Conservation (phyloP, 1,140 invertebrate species). For the Drosophila mauritiana region DNA sequence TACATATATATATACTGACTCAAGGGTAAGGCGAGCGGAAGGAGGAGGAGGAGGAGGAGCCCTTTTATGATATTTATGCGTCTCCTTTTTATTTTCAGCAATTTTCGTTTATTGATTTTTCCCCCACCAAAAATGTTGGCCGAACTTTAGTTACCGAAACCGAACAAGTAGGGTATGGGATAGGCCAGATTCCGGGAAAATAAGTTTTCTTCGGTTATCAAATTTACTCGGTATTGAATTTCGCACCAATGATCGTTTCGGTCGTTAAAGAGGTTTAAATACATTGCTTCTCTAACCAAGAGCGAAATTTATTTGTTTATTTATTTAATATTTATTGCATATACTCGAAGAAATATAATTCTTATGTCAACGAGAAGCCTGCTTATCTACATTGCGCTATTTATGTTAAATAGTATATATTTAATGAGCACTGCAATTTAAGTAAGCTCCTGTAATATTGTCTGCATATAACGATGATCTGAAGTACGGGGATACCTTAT, state of each 20-base stretch:
- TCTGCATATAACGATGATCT: too few relatives aligned
- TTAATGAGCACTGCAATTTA: too few relatives aligned
- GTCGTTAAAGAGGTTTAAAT: conserved; percentile 22
- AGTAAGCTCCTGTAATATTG: too few relatives aligned
- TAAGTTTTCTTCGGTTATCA: conserved; percentile 42
- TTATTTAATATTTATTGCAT: too few relatives aligned
- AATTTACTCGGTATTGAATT: conserved; percentile 40
- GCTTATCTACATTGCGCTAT: too few relatives aligned
- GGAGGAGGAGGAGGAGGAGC: not conserved
- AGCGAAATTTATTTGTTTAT: too few relatives aligned
- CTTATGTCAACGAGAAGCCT: too few relatives aligned
- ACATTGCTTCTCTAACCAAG: not conserved
- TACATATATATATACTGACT: not conserved
- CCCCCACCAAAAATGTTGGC: conserved; percentile 14
- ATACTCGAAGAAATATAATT: too few relatives aligned
- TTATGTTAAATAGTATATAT: too few relatives aligned
- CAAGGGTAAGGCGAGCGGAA: not conserved
- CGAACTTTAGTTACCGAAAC: conserved; percentile 32
- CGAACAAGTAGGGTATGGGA: not conserved
- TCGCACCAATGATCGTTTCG: conserved; percentile 33
- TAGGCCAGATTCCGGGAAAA: conserved; percentile 35
- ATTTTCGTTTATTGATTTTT: conserved; percentile 71
- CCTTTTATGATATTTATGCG: conserved; percentile 50
- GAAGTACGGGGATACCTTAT: not conserved
- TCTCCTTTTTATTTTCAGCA: conserved; percentile 56